Conservation (phyloP, 1,140 invertebrate genomes). For the Drosophila sechellia region DNA sequence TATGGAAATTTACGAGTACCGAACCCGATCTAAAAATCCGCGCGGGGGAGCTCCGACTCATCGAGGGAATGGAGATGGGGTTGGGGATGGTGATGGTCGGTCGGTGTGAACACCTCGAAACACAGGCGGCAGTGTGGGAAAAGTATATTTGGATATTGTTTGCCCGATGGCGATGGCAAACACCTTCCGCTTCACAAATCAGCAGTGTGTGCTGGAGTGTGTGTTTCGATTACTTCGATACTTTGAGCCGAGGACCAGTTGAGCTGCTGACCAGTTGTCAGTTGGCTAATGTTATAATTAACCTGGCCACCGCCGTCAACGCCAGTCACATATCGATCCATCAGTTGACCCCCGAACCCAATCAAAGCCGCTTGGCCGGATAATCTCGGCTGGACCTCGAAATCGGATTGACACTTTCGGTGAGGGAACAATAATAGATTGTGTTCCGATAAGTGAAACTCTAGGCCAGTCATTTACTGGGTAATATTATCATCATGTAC, state of each 20-base stretch:
- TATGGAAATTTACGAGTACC: slow-evolving; percentile 72
- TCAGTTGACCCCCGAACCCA: slow-evolving; percentile 32
- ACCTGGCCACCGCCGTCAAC: slow-evolving; percentile 43
- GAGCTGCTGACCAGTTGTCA: slow-evolving; percentile 63
- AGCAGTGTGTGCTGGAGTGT: slow-evolving; percentile 49
- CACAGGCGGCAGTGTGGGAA: slow-evolving; percentile 36
- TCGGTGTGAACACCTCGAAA: slow-evolving; percentile 39
- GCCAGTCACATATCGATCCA: slow-evolving; percentile 43
- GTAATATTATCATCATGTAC: no score
- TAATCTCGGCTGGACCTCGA: slow-evolving; percentile 12
- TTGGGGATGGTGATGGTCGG: not conserved
- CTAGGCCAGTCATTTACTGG: no score
- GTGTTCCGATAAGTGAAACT: slow-evolving; percentile 5
- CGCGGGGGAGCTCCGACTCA: not conserved
- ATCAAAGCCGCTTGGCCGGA: slow-evolving; percentile 28
- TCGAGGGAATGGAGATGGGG: not conserved
- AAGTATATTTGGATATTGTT: slow-evolving; percentile 67
- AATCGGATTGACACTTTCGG: slow-evolving; percentile 38
- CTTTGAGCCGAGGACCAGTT: slow-evolving; percentile 18
- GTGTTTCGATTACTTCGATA: slow-evolving; percentile 35
- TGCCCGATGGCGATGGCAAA: slow-evolving; percentile 50
- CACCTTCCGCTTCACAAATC: slow-evolving; percentile 81
- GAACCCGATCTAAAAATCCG: slow-evolving; percentile 29
- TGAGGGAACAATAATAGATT: slow-evolving; percentile 15
- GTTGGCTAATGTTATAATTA: slow-evolving; percentile 78